These are phyloP conservation scores for Leptodactylus fuscus DNA, from an alignment of 2,113 vertebrate genomes.

Conservation along the genomic window DNA sequence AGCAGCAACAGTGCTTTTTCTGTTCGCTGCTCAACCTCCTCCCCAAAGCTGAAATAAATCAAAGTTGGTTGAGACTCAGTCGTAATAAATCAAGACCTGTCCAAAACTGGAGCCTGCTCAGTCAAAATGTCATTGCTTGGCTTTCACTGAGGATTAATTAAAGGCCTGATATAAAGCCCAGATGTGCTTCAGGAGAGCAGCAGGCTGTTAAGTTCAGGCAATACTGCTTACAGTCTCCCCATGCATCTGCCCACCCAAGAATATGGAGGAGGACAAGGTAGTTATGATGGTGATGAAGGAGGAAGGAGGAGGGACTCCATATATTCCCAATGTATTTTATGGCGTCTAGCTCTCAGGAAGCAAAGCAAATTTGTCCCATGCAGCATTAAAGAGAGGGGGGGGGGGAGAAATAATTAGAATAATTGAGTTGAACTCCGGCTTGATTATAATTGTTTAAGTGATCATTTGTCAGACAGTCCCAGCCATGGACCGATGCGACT, in stretches of 20 bases:
- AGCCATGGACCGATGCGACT: constrained; percentile 6
- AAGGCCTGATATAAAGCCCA: constrained; percentile 99
- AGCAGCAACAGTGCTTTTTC: constrained; percentile 82
- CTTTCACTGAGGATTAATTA: constrained; percentile 99
- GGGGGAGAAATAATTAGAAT: constrained; percentile 44
- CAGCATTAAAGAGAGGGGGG: constrained; percentile 61
- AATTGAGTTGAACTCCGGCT: constrained; percentile 54
- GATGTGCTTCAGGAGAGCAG: constrained; percentile 91
- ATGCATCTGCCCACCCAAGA: constrained; percentile 84
- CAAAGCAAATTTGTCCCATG: constrained; percentile 63
- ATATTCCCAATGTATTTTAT: constrained; percentile 66
- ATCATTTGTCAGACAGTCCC: constrained; percentile 42
- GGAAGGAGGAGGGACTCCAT: constrained; percentile 61
- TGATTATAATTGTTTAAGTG: constrained; percentile 63
- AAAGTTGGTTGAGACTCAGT: constrained; percentile 93
- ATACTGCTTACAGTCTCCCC: constrained; percentile 74
- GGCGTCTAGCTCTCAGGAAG: constrained; percentile 66
- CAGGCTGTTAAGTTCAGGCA: constrained; percentile 78
- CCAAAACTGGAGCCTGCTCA: constrained; percentile 98
- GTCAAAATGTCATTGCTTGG: constrained; percentile 98
- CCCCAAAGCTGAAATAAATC: constrained; percentile 96
- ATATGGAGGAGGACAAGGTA: constrained; percentile 74
- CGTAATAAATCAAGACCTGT: constrained; percentile 98
- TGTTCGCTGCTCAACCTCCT: constrained; percentile 79
- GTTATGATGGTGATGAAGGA: constrained; percentile 64